Evolutionary conservation across 2,113 vertebrate genomes (phyloP).

Genomic region (Gopherus flavomarginatus): DNA sequence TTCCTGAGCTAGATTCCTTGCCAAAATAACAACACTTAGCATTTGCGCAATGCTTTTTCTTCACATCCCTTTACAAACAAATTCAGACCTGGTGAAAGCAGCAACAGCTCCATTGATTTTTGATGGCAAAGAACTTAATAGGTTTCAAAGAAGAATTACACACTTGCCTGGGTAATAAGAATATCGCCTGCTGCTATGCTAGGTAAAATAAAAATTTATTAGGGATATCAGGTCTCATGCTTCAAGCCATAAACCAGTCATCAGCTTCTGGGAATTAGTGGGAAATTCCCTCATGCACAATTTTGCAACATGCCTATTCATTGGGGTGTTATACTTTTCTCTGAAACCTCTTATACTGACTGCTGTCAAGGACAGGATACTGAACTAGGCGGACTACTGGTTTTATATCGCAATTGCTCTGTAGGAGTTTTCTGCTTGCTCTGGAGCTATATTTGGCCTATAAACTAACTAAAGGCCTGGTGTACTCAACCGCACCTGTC

Average conservation of each 20-base stretch:
- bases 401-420: not conserved
- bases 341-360: not conserved
- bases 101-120: constrained; percentile 38
- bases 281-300: not conserved
- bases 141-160: constrained; percentile 58
- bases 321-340: not conserved
- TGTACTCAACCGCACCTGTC: not conserved
- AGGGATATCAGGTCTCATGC: not conserved
- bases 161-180: constrained; percentile 50
- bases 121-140: constrained; percentile 57
- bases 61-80: constrained; percentile 55
- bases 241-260: constrained; percentile 23
- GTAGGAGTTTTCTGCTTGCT: not conserved
- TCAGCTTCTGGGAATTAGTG: not conserved
- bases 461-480: not conserved
- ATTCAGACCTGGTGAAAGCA: constrained; percentile 14
- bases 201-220: not conserved
- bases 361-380: too few relatives aligned
- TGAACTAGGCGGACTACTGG: not conserved
- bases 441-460: not conserved
- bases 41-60: constrained; percentile 58
- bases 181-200: constrained; percentile 28
- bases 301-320: not conserved
- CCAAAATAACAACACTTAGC: constrained; percentile 59
- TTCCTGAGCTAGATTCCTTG: constrained; percentile 33